These are phyloP conservation scores for Zaprionus tsacasi DNA, from an alignment of 1,140 invertebrate species.

Conservation along the genomic window DNA sequence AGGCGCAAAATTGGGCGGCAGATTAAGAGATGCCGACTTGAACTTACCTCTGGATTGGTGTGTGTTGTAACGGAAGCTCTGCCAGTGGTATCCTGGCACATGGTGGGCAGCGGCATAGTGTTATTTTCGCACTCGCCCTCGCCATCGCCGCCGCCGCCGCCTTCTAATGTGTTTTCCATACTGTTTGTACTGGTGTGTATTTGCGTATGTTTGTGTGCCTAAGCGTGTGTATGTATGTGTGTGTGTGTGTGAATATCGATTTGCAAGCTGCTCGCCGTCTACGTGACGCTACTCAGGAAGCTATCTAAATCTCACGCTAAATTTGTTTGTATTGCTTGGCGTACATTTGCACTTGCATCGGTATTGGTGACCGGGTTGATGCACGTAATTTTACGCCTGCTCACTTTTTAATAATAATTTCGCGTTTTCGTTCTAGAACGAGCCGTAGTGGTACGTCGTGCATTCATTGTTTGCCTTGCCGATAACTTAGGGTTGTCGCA, in stretches of 20 bases:
- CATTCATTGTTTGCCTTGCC: constrained; percentile 55
- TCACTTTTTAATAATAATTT: constrained; percentile 53
- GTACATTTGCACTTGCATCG: constrained; percentile 42
- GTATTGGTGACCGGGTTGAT: constrained; percentile 53
- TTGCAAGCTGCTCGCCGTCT: constrained; percentile 62
- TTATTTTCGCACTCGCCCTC: constrained; percentile 49
- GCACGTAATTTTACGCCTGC: constrained; percentile 30
- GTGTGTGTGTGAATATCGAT: constrained; percentile 71
- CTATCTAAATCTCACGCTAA: constrained; percentile 46
- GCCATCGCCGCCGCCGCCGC: constrained; percentile 43
- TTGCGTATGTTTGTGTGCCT: constrained; percentile 38
- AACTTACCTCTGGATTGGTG: constrained; percentile 30
- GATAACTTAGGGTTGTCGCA: constrained; percentile 44
- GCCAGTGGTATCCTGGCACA: constrained; percentile 41
- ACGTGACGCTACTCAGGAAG: constrained; percentile 76
- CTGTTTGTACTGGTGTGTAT: constrained; percentile 56
- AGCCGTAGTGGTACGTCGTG: constrained; percentile 47
- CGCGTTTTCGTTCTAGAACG: constrained; percentile 57
- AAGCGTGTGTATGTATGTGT: constrained; percentile 31
- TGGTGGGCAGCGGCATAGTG: constrained; percentile 41
- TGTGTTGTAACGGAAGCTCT: constrained; percentile 8
- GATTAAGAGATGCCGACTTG: constrained; percentile 17
- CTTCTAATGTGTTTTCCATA: constrained; percentile 70
- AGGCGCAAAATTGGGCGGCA: constrained; percentile 45
- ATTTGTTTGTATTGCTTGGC: constrained; percentile 35